Evolutionary conservation across 2,888 invertebrate genomes (phyloP).

Genomic region (Agrochola lota): DNA sequence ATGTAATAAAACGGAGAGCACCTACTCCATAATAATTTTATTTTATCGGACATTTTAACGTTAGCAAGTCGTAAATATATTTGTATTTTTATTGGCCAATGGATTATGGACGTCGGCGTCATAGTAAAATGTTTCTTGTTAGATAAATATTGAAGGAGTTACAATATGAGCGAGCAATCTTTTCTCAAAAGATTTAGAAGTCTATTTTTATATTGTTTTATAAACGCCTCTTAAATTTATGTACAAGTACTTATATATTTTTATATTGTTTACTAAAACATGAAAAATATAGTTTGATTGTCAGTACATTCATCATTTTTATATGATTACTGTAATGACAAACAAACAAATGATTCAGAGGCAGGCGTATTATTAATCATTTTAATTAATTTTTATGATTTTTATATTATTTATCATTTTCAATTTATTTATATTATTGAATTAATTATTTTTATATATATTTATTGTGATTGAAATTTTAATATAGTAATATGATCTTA

Average conservation of each 20-base stretch:
- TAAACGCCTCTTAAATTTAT: no score
- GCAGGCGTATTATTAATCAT: no score
- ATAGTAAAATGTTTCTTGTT: neutral
- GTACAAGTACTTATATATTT: neutral
- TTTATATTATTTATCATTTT: no score
- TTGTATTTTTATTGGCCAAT: conserved; percentile 17
- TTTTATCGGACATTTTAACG: conserved; percentile 22
- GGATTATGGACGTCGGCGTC: neutral
- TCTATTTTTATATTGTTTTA: neutral
- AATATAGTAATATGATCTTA: no score
- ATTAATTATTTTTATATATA: no score
- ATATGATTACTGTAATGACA: no score
- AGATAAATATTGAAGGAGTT: conserved; percentile 5
- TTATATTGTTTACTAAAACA: neutral
- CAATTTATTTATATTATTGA: no score
- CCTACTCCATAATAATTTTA: conserved; percentile 1
- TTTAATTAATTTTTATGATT: no score
- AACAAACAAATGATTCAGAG: no score
- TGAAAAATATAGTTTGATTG: no score
- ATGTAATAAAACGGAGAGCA: conserved; percentile 8
- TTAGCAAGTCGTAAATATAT: conserved; percentile 39
- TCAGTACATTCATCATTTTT: no score
- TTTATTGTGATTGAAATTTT: no score
- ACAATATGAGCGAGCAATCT: neutral
- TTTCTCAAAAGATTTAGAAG: neutral